A percentile compares a stretch with the other conserved stretches of the same genome.
Conservation (phyloP, 2,113 vertebrate species). For the Turdus rufiventris region DNA sequence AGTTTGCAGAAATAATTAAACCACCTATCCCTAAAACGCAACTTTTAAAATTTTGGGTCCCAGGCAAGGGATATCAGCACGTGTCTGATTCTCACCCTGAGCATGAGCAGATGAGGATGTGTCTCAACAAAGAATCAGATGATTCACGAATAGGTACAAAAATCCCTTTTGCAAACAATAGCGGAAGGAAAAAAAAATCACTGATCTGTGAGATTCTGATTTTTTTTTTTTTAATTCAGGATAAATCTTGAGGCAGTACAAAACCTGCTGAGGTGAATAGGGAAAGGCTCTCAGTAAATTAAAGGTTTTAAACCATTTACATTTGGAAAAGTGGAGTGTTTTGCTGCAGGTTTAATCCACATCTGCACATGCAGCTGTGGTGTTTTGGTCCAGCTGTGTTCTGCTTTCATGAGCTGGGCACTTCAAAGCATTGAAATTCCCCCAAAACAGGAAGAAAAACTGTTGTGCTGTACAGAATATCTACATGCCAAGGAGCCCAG, state of each 20-base stretch:
- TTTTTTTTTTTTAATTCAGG: neutral
- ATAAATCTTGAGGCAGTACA: neutral
- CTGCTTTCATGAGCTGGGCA: neutral
- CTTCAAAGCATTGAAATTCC: neutral
- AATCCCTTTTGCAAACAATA: neutral
- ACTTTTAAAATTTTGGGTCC: neutral
- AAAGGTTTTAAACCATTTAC: neutral
- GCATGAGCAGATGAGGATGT: neutral
- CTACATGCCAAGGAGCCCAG: neutral
- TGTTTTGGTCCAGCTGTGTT: neutral
- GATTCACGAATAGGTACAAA: neutral
- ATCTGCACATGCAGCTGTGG: neutral
- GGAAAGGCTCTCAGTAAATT: neutral
- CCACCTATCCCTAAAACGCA: neutral
- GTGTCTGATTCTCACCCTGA: neutral
- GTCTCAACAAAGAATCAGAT: neutral
- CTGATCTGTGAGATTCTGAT: neutral
- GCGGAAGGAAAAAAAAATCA: neutral
- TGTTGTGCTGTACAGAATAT: neutral
- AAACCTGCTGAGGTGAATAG: neutral
- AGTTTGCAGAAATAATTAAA: neutral
- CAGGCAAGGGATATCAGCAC: neutral
- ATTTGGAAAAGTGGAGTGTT: neutral
- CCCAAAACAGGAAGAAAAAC: neutral
- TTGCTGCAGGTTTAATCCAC: neutral